phyloP scores from a whole-genome alignment of 2,888 invertebrate genomes.

The Trichogramma evanescens region DNA sequence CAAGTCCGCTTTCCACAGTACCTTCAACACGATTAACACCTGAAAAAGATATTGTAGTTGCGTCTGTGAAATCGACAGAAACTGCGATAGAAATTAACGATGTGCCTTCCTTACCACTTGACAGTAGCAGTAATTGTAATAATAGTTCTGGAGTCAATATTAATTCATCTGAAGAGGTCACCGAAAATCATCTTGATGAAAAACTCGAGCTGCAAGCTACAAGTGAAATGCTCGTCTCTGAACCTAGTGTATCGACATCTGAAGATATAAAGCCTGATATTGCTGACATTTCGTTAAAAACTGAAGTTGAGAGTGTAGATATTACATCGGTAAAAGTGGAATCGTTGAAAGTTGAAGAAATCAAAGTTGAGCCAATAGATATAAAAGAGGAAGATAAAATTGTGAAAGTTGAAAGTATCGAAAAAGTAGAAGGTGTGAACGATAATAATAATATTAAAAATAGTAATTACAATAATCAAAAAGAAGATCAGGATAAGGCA shows the following conservation, averaged over 20 bases:
- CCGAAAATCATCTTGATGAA: no score
- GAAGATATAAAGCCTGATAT: conserved; percentile 40
- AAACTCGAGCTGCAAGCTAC: no score
- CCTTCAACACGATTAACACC: background rate
- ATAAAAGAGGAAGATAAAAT: background rate
- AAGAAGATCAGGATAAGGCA: conserved; percentile 30
- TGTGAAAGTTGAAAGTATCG: background rate
- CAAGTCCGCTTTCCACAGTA: no score
- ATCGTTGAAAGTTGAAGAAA: background rate
- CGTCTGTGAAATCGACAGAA: no score
- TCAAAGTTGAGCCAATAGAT: background rate
- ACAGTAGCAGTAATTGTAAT: conserved; percentile 37
- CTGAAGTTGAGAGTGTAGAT: conserved; percentile 31
- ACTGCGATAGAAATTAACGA: conserved; percentile 26
- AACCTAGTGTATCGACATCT: conserved; percentile 24
- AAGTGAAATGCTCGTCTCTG: no score
- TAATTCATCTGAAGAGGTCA: background rate
- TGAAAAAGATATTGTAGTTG: background rate
- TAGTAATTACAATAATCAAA: conserved; percentile 7
- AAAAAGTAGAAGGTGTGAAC: background rate
- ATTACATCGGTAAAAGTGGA: background rate
- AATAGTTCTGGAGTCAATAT: conserved; percentile 43
- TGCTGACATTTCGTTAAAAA: conserved; percentile 25
- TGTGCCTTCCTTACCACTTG: conserved; percentile 46
- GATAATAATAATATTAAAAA: background rate